These are phyloP conservation scores for Coenonympha glycerion DNA, from an alignment of 2,888 invertebrate species.

Conservation along the genomic window DNA sequence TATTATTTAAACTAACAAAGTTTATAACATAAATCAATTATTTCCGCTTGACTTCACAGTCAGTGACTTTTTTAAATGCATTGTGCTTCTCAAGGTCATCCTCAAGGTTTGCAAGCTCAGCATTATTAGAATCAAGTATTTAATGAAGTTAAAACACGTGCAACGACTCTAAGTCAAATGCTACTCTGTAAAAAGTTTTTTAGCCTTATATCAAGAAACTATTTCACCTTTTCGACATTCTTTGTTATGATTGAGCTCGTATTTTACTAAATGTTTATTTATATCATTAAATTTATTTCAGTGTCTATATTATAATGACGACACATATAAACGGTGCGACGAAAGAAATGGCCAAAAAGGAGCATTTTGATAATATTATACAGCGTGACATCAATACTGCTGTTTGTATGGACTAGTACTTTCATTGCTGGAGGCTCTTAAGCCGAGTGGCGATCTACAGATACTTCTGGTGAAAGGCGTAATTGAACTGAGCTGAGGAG, in stretches of 20 bases:
- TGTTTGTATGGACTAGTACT: slow-evolving; percentile 43
- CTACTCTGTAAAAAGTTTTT: too few relatives aligned
- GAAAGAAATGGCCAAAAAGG: slow-evolving; percentile 21
- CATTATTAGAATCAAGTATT: background rate
- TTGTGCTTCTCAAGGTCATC: background rate
- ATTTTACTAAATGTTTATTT: too few relatives aligned
- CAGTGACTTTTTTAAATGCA: background rate
- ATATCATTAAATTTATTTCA: too few relatives aligned
- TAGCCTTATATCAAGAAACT: too few relatives aligned
- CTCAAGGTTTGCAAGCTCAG: background rate
- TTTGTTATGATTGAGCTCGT: too few relatives aligned
- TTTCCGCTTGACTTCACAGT: background rate
- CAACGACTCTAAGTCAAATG: too few relatives aligned
- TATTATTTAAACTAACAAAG: background rate
- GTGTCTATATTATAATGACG: slow-evolving; percentile 11
- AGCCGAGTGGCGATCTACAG: slow-evolving; percentile 36
- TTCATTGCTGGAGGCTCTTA: slow-evolving; percentile 49
- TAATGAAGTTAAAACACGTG: too few relatives aligned
- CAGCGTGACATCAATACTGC: slow-evolving; percentile 32
- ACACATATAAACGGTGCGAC: slow-evolving; percentile 16
- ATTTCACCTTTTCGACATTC: too few relatives aligned
- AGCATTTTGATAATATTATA: slow-evolving; percentile 29
- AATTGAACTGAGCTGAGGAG: slow-evolving; percentile 14
- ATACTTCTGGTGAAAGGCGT: slow-evolving; percentile 27
- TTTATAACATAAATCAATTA: background rate